A percentile compares a stretch with the other conserved stretches of the same genome.
Conservation (phyloP, 2,113 vertebrate species). For the Struthidea cinerea region DNA sequence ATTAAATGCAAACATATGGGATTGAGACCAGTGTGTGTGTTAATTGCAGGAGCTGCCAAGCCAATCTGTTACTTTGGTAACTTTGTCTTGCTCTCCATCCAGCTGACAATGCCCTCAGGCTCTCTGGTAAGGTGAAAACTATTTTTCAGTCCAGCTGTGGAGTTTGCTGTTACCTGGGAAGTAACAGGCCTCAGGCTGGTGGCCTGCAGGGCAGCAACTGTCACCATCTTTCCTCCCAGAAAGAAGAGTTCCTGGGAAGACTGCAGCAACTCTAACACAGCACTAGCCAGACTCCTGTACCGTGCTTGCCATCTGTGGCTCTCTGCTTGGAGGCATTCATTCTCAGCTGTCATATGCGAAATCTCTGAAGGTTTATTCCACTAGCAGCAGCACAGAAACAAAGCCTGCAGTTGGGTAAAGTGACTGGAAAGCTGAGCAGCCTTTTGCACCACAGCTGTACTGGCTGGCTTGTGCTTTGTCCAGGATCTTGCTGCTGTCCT, state of each 20-base stretch:
- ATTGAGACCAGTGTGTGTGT: background rate
- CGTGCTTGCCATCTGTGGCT: background rate
- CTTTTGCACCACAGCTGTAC: rapidly evolving
- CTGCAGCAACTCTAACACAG: background rate
- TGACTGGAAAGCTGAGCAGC: background rate
- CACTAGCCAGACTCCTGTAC: background rate
- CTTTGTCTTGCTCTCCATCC: background rate
- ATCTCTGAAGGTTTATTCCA: background rate
- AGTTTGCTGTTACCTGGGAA: background rate
- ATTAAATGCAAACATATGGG: background rate
- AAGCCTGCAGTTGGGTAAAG: background rate
- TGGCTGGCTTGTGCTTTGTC: background rate
- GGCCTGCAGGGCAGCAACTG: background rate
- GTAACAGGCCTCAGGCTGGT: background rate
- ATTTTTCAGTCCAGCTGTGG: background rate
- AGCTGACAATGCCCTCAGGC: background rate
- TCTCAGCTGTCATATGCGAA: rapidly evolving
- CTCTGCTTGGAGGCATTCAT: background rate
- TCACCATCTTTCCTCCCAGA: background rate
- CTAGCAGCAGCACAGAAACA: background rate
- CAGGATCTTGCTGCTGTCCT: background rate
- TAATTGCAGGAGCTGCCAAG: background rate
- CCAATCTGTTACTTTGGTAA: background rate
- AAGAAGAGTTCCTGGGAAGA: background rate
- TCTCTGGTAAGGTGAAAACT: background rate